A percentile compares a stretch with the other conserved stretches of the same genome.
Evolutionary conservation across 2,888 invertebrate species (phyloP).

Genomic region (Temnothorax ravouxi): DNA sequence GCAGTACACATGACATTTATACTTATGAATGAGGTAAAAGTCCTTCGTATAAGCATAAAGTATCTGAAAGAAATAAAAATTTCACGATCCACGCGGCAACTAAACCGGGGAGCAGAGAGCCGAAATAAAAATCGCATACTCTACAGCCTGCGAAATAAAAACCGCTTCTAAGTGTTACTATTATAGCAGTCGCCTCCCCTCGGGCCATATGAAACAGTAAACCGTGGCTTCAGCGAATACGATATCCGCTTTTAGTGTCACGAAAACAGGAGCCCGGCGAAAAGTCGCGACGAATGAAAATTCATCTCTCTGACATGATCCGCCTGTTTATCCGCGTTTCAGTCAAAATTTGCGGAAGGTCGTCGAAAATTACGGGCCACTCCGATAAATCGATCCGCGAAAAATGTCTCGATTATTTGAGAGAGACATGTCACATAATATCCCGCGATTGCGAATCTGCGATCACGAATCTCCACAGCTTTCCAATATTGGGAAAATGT

Average conservation of each 20-base stretch:
- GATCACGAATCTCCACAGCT: not conserved
- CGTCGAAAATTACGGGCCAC: constrained; percentile 14
- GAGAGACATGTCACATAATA: not conserved
- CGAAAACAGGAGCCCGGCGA: constrained; percentile 32
- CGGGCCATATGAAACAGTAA: constrained; percentile 44
- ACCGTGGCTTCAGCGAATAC: constrained; percentile 44
- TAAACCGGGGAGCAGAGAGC: constrained; percentile 23
- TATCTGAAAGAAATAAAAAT: constrained; percentile 40
- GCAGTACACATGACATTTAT: constrained; percentile 31
- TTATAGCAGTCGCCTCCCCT: constrained; percentile 32
- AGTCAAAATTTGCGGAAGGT: constrained; percentile 7
- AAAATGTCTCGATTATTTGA: constrained; percentile 22
- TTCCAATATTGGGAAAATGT: constrained; percentile 20
- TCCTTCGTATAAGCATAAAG: constrained; percentile 1
- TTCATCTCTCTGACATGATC: constrained; percentile 29
- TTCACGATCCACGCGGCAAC: constrained; percentile 26
- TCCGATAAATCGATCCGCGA: constrained; percentile 2
- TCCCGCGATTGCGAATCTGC: constrained; percentile 7
- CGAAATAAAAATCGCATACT: constrained; percentile 52
- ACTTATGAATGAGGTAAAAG: constrained; percentile 15
- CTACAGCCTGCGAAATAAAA: constrained; percentile 40
- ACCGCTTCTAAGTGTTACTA: constrained; percentile 44
- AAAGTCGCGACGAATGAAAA: constrained; percentile 44
- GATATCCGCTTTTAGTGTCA: constrained; percentile 47
- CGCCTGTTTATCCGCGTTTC: constrained; percentile 35